These are phyloP conservation scores for Falcaria lacertinaria DNA, from an alignment of 2,888 invertebrate genomes.

Conservation along the genomic window DNA sequence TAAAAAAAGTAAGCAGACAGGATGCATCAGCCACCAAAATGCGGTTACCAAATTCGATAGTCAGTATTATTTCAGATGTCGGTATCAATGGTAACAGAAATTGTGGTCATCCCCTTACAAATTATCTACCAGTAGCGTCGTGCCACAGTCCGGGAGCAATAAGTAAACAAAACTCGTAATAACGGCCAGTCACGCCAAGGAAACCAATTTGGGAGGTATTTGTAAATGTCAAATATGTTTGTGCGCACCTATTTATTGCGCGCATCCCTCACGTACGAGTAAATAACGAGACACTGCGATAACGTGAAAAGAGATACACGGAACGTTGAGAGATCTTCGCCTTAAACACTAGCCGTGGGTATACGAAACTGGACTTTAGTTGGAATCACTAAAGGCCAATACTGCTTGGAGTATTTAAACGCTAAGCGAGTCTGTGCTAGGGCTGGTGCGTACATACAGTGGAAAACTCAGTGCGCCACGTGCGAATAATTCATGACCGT, in stretches of 20 bases:
- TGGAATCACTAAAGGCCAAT: constrained; percentile 39
- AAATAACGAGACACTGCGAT: constrained; percentile 77
- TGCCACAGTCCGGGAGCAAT: constrained; percentile 50
- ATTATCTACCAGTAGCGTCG: constrained; percentile 31
- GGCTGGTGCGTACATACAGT: constrained; percentile 64
- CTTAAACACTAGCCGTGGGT: constrained; percentile 42
- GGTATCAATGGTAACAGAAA: background rate
- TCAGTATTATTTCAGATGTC: background rate
- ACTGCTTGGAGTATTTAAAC: constrained; percentile 34
- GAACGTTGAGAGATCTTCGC: constrained; percentile 46
- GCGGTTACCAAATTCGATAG: background rate
- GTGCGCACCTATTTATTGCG: constrained; percentile 76
- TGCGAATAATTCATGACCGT: constrained; percentile 78
- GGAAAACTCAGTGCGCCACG: constrained; percentile 79
- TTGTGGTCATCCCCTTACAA: constrained; percentile 17
- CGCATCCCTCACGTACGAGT: constrained; percentile 77
- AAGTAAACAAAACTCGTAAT: constrained; percentile 69
- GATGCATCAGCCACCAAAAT: background rate
- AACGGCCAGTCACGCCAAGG: constrained; percentile 71
- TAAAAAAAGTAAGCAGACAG: background rate
- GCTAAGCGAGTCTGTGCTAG: constrained; percentile 46
- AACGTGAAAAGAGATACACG: constrained; percentile 76
- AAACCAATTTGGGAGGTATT: constrained; percentile 75
- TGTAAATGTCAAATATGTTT: constrained; percentile 78
- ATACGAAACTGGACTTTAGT: constrained; percentile 42